Percentiles rank a stretch among this genome's conserved stretches.
Evolutionary conservation across 2,888 invertebrate genomes (phyloP).

Genomic region (Troides aeacus): DNA sequence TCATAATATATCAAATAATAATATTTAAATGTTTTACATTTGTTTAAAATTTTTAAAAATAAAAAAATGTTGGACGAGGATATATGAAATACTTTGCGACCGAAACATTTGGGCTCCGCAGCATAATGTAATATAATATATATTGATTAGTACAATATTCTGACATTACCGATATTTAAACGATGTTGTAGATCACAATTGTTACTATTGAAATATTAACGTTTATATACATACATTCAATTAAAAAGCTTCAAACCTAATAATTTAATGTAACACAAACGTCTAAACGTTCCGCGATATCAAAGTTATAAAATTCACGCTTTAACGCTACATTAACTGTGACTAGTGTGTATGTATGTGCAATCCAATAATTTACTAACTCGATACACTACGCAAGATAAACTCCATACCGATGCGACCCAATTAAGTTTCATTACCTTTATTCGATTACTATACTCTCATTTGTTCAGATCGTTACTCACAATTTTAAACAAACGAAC

Average conservation of each 20-base stretch:
- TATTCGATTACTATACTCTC: slow-evolving; percentile 9
- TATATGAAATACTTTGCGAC: too few relatives aligned
- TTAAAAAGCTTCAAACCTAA: slow-evolving; percentile 22
- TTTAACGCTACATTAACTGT: slow-evolving; percentile 22
- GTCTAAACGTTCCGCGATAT: slow-evolving; percentile 22
- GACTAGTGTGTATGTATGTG: slow-evolving; percentile 21
- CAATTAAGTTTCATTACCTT: slow-evolving; percentile 14
- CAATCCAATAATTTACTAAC: slow-evolving; percentile 23
- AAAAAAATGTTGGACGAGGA: too few relatives aligned
- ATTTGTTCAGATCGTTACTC: slow-evolving; percentile 1
- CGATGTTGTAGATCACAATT: too few relatives aligned
- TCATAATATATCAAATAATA: too few relatives aligned
- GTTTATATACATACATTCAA: slow-evolving; percentile 16
- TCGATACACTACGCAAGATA: slow-evolving; percentile 25
- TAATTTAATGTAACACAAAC: slow-evolving; percentile 20
- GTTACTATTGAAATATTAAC: too few relatives aligned
- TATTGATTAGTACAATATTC: too few relatives aligned
- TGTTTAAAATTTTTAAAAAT: too few relatives aligned
- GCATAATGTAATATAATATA: too few relatives aligned
- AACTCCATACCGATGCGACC: slow-evolving; percentile 18
- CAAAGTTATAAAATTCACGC: slow-evolving; percentile 26
- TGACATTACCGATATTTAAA: too few relatives aligned
- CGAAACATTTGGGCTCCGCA: too few relatives aligned
- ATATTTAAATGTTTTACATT: too few relatives aligned
- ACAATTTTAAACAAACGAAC: neutral